Evolutionary conservation across 2,113 vertebrate genomes (phyloP), one percentile per base, ranked within the genome.

Genomic region (Rattus rattus): DNA sequence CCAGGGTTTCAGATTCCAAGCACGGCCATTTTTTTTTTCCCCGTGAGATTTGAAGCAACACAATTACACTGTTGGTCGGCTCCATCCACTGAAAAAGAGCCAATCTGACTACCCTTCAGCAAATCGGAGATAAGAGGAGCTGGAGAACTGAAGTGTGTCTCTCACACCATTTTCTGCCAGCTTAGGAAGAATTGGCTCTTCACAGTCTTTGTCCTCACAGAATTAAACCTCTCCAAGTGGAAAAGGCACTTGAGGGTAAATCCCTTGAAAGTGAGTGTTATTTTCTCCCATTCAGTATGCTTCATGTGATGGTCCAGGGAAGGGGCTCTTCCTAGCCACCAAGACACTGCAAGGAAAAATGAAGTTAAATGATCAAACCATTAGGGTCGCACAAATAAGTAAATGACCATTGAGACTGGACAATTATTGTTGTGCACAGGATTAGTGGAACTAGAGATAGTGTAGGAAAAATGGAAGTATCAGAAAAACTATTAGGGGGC

Each of bases 221-320:
- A 96, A 95, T 91, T 96, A 94, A 97, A 94, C 47, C 52, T 26
- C 81, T 96, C 70, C 77, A 56, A 17, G 92, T 75, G 36, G 67
- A 98, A 96, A 96, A 54, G 86, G 61, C 52, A 49, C 76, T 95
- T 43, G 24, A 88, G 77, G 7, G n/a, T 33, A 93, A 93, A 63
- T 39, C 26, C 56, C 11, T 20, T 83, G 39, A 33, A 96, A 91
- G 92, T 72, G 30, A 19, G 10, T 49, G 79, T 84, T 52, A 59
- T 79, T 91, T 84, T 49, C 89, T 91, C 28, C 56, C 79, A 81
- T 61, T 90, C 39, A 69, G 72, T 20, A 20, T 24, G 22, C 77
- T 92, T 81, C 86, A 63, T 43, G 56, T 36, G 54, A 33, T 7
- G 2, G 54, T 91, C 73, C 79, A n/a, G 10, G 36, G 73, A 61